Evolutionary conservation across 2,797 vertebrate species (phyloP), one percentile per base, ranked within the genome.

Genomic region (Ceyx erithaca): DNA sequence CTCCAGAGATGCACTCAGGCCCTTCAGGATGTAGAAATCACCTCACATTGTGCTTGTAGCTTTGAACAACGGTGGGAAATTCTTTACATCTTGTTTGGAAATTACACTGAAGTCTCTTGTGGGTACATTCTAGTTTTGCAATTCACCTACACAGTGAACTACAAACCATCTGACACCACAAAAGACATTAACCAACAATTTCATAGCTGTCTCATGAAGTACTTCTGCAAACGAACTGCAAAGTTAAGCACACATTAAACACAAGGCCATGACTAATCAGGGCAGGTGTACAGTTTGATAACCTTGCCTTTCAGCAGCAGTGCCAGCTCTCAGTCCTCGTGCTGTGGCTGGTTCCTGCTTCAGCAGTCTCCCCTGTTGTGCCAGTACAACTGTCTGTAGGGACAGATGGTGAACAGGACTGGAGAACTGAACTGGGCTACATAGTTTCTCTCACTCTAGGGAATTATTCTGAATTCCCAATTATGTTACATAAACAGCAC

Each of bases 401-500:
- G 73, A 79, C 46, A 33, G 67, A 57, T 4, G 31, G 67, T 16
- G 54, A 83, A 8, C 54, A 26, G 58, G 40, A 21, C 41, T 30
- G 61, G 22, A 67, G 73, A 61, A 64, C 52, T 18, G 13, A 78
- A 51, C 35, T 1, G 23, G 45, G 33, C 30, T 78, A 7, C 48
- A 4, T 0, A 7, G 22, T 25, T 64, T 70, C 69, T 25, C 45
- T 75, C 22, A 10, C 57, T 55, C 51, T 48, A 14, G 52, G 12
- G 31, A 43, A 59, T 48, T 63, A 13, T 13, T 43, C 43, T 12
- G 41, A 57, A 85, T 66, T 86, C 45, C 48, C 68, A 18, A 0
- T 28, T 51, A 23, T 0, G 6, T 9, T 16, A 21, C 40, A 26
- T 0, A 0, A 12, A 57, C 28, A 30, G 8, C 6, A 14, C 22